These are phyloP conservation scores for Petrocephalus zakoni DNA, from an alignment of 2,113 vertebrate genomes.

Conservation along the genomic window DNA sequence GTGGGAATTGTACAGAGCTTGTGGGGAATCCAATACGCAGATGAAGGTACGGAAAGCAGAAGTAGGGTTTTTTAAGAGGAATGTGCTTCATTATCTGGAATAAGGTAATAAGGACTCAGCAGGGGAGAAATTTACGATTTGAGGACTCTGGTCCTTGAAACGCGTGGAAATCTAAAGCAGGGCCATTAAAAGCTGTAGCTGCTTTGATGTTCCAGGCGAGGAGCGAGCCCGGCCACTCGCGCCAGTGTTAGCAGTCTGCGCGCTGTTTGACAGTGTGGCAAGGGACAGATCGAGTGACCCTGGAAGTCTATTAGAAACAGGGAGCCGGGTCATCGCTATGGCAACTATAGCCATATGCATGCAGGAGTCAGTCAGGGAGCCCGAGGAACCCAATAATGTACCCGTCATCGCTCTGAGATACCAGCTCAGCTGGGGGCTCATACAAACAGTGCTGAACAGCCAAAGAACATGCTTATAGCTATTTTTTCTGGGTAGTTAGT, in stretches of 20 bases:
- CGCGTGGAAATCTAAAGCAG: background rate
- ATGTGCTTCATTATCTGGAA: background rate
- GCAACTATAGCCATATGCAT: background rate
- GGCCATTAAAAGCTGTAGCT: background rate
- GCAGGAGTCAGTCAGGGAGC: background rate
- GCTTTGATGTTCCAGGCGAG: background rate
- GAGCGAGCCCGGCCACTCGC: background rate
- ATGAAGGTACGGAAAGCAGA: background rate
- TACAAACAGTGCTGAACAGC: no score
- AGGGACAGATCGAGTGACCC: background rate
- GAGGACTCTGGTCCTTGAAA: background rate
- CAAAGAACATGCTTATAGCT: no score
- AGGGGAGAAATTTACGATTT: background rate
- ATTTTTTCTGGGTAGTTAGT: background rate
- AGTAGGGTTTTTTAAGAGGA: background rate
- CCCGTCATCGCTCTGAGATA: background rate
- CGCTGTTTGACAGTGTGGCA: background rate
- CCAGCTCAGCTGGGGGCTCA: background rate
- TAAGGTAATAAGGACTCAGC: background rate
- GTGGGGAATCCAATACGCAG: background rate
- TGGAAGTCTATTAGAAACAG: background rate
- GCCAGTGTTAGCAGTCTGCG: background rate
- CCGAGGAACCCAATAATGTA: background rate
- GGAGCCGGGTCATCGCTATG: constrained; percentile 17
- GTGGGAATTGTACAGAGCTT: background rate